These are phyloP conservation scores for Carabus problematicus DNA, from an alignment of 2,888 invertebrate species.

Conservation along the genomic window DNA sequence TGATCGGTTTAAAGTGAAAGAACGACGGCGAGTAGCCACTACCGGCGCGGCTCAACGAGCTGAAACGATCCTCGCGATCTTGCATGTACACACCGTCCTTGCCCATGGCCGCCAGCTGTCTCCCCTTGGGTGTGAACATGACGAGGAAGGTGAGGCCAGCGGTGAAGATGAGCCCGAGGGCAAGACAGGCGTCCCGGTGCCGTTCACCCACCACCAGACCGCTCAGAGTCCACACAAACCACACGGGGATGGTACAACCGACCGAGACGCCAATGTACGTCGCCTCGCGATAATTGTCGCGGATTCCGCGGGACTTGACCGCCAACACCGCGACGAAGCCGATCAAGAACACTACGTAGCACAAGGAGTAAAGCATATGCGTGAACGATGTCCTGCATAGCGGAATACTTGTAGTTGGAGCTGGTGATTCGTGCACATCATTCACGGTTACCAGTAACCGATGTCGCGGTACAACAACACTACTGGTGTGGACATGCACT, in stretches of 20 bases:
- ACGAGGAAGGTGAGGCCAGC: constrained; percentile 86
- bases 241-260: constrained; percentile 85
- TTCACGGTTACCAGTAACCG: constrained; percentile 57
- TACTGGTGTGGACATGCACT: constrained; percentile 56
- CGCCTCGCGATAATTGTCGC: constrained; percentile 93
- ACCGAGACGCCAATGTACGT: constrained; percentile 90
- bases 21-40: constrained; percentile 91
- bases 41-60: constrained; percentile 77
- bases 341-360: constrained; percentile 85
- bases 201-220: constrained; percentile 80
- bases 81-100: constrained; percentile 85
- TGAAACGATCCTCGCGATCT: constrained; percentile 83
- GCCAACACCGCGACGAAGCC: constrained; percentile 85
- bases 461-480: constrained; percentile 49
- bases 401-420: constrained; percentile 52
- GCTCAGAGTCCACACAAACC: constrained; percentile 84
- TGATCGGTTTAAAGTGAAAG: constrained; percentile 85
- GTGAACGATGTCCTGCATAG: constrained; percentile 73
- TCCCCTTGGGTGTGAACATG: constrained; percentile 93
- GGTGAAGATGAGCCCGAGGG: constrained; percentile 86
- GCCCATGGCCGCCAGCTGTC: constrained; percentile 90
- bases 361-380: constrained; percentile 77
- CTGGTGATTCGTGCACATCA: constrained; percentile 53
- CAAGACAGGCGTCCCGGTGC: constrained; percentile 86
- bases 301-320: constrained; percentile 84